Percentiles rank a stretch among this genome's conserved stretches.
These are phyloP conservation scores for Scaptomyza reducta DNA, from an alignment of 2,888 invertebrate genomes.

Conservation along the genomic window DNA sequence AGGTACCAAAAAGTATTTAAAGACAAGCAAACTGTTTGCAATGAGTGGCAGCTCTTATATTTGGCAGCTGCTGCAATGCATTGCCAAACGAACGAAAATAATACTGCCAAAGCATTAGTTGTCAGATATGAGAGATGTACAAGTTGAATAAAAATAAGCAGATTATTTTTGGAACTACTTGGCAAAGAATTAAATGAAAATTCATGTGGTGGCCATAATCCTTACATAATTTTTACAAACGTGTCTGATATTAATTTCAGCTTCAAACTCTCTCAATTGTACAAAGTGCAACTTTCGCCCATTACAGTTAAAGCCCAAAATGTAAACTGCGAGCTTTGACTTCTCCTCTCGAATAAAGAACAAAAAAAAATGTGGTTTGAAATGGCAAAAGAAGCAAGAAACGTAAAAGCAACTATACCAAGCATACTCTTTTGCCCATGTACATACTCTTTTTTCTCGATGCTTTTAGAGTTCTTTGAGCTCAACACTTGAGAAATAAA, in stretches of 20 bases:
- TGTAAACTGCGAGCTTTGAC: too few species aligned
- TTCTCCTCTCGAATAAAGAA: too few species aligned
- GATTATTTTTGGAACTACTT: background rate
- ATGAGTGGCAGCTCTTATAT: conserved; percentile 31
- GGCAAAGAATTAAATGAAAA: background rate
- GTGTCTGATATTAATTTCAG: background rate
- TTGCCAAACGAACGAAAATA: conserved; percentile 14
- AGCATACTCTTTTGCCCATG: background rate
- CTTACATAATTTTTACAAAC: background rate
- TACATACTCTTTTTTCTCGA: background rate
- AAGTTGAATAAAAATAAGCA: background rate
- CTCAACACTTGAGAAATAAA: conserved; percentile 33
- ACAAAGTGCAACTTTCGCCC: background rate
- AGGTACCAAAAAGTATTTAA: conserved; percentile 49
- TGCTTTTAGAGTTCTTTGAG: conserved; percentile 24
- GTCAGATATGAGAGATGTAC: background rate
- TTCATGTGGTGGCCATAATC: background rate
- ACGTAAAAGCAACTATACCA: conserved; percentile 2
- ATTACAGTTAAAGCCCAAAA: too few species aligned
- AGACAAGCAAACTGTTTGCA: conserved; percentile 47
- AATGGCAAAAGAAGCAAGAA: background rate
- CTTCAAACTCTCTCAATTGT: background rate
- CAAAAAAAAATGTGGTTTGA: conserved; percentile 2
- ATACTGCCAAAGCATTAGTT: background rate
- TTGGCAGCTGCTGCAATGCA: conserved; percentile 17